These are phyloP conservation scores for Leptopilina drosophilae DNA, from an alignment of 2,888 invertebrate species.

Conservation along the genomic window DNA sequence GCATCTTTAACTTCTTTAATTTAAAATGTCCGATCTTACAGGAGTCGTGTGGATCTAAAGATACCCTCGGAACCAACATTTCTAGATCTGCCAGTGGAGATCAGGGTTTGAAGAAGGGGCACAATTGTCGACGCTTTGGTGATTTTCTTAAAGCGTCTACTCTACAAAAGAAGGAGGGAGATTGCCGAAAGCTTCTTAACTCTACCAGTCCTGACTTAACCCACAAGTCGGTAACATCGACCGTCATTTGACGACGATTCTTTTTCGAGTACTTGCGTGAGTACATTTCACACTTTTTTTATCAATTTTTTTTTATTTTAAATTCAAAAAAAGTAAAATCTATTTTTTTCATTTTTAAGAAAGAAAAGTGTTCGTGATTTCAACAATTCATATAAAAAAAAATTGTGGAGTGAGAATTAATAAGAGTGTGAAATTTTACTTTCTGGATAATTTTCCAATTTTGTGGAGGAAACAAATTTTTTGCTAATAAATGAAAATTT, in stretches of 20 bases:
- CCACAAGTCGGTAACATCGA: constrained; percentile 68
- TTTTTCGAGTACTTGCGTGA: constrained; percentile 51
- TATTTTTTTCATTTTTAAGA: constrained; percentile 32
- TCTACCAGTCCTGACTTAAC: constrained; percentile 74
- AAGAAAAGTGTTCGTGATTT: constrained; percentile 27
- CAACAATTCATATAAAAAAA: neutral
- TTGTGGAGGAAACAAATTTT: constrained; percentile 12
- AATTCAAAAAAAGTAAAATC: neutral
- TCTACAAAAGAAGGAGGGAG: constrained; percentile 60
- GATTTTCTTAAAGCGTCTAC: constrained; percentile 56
- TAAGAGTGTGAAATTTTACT: constrained; percentile 7
- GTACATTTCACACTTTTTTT: constrained; percentile 37
- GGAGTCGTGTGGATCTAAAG: constrained; percentile 25
- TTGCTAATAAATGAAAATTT: neutral
- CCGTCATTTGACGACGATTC: constrained; percentile 59
- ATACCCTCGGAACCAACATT: constrained; percentile 52
- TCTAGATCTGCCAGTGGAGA: constrained; percentile 59
- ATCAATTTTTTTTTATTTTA: neutral
- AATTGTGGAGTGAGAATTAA: constrained; percentile 19
- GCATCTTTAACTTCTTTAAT: neutral
- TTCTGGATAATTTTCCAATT: neutral
- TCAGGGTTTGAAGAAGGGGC: constrained; percentile 58
- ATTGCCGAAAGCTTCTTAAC: constrained; percentile 64
- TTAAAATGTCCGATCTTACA: constrained; percentile 21
- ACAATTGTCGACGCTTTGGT: constrained; percentile 51